Evolutionary conservation across 2,113 vertebrate species (phyloP), one percentile per base, ranked within the genome.

Genomic region (Zeus faber): DNA sequence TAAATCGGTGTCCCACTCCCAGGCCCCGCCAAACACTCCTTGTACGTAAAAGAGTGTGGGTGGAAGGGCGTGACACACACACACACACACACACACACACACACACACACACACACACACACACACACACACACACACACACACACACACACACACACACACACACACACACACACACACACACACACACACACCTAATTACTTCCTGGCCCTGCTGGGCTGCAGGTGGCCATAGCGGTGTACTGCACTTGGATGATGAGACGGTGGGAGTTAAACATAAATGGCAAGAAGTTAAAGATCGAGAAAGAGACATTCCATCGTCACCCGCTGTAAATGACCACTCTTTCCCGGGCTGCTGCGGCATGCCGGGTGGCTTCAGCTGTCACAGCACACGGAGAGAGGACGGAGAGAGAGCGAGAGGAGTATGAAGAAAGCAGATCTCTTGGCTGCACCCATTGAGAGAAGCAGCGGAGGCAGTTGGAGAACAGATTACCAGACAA

Each of bases 21-120:
- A n/a, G n/a, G n/a, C n/a, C n/a, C n/a, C n/a, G n/a, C n/a, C n/a
- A n/a, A n/a, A n/a, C n/a, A n/a, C n/a, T n/a, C n/a, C n/a, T n/a
- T n/a, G n/a, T n/a, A n/a, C 68, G 55, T 49, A 46, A 46, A 54
- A 48, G 59, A 24, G 55, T 70, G 81, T 74, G 83, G 76, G 72
- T 74, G 62, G 47, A 79, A 68, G 83, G 83, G 83, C 62, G 78
- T 57, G 76, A 70, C 79, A 54, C 67, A 25, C 35, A 57, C 57
- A 45, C 21, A 41, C 46, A 13, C 24, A 50, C 2, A 53, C 44
- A 55, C 5, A 31, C 23, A 54, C 13, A 44, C 9, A 58, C 47
- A 43, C 45, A 48, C 37, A 51, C 44, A 24, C 43, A 55, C 57
- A 50, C 63, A 49, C 46, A 50, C 10, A 44, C 18, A 44, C 3